These are phyloP conservation scores for Whitmania pigra DNA, from an alignment of 1,140 invertebrate species.

Conservation along the genomic window DNA sequence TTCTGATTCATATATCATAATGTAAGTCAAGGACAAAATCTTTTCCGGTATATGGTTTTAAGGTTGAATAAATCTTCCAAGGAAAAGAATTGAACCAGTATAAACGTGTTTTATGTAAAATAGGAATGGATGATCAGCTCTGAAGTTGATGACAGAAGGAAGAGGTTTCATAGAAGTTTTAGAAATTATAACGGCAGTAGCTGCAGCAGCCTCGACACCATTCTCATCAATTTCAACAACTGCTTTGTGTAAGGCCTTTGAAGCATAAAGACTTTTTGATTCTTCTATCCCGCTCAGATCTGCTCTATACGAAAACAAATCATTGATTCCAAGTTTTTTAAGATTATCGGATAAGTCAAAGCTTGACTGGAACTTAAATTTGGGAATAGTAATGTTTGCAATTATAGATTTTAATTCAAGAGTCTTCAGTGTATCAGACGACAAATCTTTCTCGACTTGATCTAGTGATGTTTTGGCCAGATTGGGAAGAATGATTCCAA, in stretches of 20 bases:
- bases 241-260: conserved; percentile 43
- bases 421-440: conserved; percentile 38
- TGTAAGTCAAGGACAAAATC: too few relatives aligned
- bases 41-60: too few relatives aligned
- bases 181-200: conserved; percentile 28
- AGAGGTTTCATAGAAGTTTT: conserved; percentile 15
- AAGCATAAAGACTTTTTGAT: conserved; percentile 29
- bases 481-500: neutral
- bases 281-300: conserved; percentile 31
- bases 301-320: conserved; percentile 27
- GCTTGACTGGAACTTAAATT: conserved; percentile 32
- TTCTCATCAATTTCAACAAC: conserved; percentile 47
- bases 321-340: conserved; percentile 28
- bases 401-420: conserved; percentile 23
- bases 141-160: conserved; percentile 39
- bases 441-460: neutral
- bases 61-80: conserved; percentile 27
- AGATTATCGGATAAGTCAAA: conserved; percentile 37
- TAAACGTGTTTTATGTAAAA: conserved; percentile 57
- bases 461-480: neutral
- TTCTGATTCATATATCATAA: too few relatives aligned
- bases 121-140: conserved; percentile 59
- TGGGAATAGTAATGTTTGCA: conserved; percentile 33
- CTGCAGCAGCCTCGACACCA: conserved; percentile 41
- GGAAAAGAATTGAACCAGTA: conserved; percentile 31